A percentile compares a stretch with the other conserved stretches of the same genome.
Evolutionary conservation across 2,113 vertebrate genomes (phyloP).

Genomic region (Calonectris borealis): DNA sequence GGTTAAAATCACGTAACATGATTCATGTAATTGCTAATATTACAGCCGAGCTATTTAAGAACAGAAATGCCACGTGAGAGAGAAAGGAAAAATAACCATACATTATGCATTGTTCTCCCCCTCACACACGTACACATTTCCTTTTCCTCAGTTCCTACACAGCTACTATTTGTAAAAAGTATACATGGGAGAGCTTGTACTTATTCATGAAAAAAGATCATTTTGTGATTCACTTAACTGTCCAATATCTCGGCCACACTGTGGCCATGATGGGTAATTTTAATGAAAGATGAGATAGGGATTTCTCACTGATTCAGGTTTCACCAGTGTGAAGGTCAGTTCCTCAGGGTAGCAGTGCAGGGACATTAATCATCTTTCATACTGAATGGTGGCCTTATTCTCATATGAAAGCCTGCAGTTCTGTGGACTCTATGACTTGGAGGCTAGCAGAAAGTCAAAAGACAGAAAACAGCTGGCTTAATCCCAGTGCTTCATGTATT

Average conservation of each 20-base stretch:
- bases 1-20: constrained; percentile 38
- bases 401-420: neutral
- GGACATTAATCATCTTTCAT: constrained; percentile 33
- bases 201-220: neutral
- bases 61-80: neutral
- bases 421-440: neutral
- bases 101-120: neutral
- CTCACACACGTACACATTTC: neutral
- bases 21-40: constrained; percentile 65
- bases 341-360: neutral
- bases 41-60: constrained; percentile 52
- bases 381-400: constrained; percentile 4
- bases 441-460: constrained; percentile 13
- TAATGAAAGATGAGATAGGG: constrained; percentile 24
- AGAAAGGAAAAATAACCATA: constrained; percentile 29
- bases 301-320: neutral
- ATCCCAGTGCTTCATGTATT: neutral
- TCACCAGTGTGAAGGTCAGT: constrained; percentile 12
- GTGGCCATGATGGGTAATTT: neutral
- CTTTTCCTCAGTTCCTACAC: neutral
- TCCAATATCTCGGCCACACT: neutral
- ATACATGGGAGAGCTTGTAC: neutral
- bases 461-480: neutral
- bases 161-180: neutral
- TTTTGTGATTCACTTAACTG: neutral